A percentile compares a stretch with the other conserved stretches of the same genome.
These are phyloP conservation scores for Volucella bombylans DNA, from an alignment of 2,888 invertebrate species.

Conservation along the genomic window DNA sequence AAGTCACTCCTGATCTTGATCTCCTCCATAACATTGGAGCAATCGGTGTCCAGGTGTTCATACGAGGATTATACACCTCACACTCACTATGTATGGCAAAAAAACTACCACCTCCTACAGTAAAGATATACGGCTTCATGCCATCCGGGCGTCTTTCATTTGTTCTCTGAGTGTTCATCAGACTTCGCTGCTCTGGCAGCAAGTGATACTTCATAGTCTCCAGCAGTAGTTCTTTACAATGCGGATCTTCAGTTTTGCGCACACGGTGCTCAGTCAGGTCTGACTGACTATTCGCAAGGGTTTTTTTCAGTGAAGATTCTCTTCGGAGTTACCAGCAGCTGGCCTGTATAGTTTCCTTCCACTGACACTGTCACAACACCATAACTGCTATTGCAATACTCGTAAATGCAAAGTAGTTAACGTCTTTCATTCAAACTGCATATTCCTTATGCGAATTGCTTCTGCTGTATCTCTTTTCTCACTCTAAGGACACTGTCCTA, in stretches of 20 bases:
- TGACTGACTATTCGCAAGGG: no score
- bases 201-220: constrained; percentile 89
- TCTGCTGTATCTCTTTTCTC: constrained; percentile 4
- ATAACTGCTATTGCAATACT: constrained; percentile 33
- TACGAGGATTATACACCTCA: constrained; percentile 87
- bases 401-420: constrained; percentile 30
- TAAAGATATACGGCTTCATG: constrained; percentile 86
- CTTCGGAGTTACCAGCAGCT: no score
- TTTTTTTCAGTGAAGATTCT: no score
- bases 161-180: constrained; percentile 85
- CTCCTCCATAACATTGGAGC: constrained; percentile 86
- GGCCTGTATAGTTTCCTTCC: neutral
- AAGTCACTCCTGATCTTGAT: constrained; percentile 86
- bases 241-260: constrained; percentile 85
- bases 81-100: constrained; percentile 89
- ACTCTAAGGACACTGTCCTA: constrained; percentile 34
- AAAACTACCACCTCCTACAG: constrained; percentile 86
- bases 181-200: constrained; percentile 86
- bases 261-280: no score
- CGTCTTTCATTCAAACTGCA: constrained; percentile 41
- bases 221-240: constrained; percentile 86
- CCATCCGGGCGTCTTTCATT: constrained; percentile 87
- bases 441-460: constrained; percentile 12
- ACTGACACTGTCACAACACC: constrained; percentile 31
- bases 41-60: constrained; percentile 86